Conservation (phyloP, 2,113 vertebrate species). For the Urocitellus parryii region DNA sequence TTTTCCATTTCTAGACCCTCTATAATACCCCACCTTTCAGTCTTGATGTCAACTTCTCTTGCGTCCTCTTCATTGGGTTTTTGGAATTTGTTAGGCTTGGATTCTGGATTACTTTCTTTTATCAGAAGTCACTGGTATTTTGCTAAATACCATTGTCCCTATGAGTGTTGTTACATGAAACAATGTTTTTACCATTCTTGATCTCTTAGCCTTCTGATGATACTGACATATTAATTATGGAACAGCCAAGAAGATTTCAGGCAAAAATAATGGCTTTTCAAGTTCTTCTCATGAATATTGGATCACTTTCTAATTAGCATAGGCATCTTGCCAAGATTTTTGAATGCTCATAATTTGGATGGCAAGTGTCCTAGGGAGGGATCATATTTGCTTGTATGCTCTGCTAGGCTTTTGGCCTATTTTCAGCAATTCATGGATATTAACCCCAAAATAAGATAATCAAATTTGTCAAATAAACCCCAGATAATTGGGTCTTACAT, state of each 20-base stretch:
- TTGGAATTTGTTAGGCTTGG: background rate
- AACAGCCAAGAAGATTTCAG: slow-evolving; percentile 69
- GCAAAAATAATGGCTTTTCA: slow-evolving; percentile 73
- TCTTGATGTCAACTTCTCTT: background rate
- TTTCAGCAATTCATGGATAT: slow-evolving; percentile 65
- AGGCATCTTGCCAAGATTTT: slow-evolving; percentile 72
- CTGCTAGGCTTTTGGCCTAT: slow-evolving; percentile 56
- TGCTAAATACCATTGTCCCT: slow-evolving; percentile 44
- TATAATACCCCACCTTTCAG: background rate
- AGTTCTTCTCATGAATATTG: slow-evolving; percentile 74
- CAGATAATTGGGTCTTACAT: slow-evolving; percentile 43
- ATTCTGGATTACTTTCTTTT: slow-evolving; percentile 40
- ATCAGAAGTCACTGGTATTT: slow-evolving; percentile 56
- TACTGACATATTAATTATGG: slow-evolving; percentile 76
- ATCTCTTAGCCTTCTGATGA: slow-evolving; percentile 69
- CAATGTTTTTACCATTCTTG: slow-evolving; percentile 46
- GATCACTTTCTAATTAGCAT: slow-evolving; percentile 75
- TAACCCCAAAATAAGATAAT: slow-evolving; percentile 70
- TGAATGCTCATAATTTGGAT: slow-evolving; percentile 69
- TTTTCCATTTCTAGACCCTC: background rate
- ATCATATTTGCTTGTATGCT: slow-evolving; percentile 67
- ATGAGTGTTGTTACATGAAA: slow-evolving; percentile 58
- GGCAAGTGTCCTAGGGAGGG: slow-evolving; percentile 68
- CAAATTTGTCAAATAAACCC: slow-evolving; percentile 69
- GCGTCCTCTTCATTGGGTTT: background rate